Evolutionary conservation across 2,113 vertebrate genomes (phyloP).

Genomic region (Sturnira hondurensis): DNA sequence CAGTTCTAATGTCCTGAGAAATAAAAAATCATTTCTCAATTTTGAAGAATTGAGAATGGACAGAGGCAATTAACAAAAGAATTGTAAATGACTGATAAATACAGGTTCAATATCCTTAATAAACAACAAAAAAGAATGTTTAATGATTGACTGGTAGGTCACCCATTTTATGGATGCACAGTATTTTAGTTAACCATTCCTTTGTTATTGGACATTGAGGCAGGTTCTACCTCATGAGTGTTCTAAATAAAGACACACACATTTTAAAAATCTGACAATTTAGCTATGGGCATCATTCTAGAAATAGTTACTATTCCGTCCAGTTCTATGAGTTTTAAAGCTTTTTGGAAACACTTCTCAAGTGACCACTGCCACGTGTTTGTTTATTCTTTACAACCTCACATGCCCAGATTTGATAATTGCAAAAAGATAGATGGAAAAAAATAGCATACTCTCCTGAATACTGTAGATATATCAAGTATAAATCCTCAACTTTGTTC

Average conservation of each 20-base stretch:
- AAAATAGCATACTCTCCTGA: neutral
- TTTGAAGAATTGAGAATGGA: neutral
- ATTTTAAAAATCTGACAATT: neutral
- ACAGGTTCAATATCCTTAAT: neutral
- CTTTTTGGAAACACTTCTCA: neutral
- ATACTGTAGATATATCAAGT: neutral
- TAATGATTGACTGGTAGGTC: neutral
- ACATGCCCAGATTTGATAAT: neutral
- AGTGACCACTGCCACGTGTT: too few species aligned
- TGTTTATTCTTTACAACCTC: rapidly evolving
- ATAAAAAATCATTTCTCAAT: neutral
- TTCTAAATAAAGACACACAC: neutral
- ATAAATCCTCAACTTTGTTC: neutral
- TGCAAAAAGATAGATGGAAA: neutral
- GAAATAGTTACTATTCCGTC: neutral
- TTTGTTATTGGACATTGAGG: neutral
- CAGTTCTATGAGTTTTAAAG: neutral
- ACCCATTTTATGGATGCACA: neutral
- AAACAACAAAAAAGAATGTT: neutral
- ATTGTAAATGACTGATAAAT: neutral
- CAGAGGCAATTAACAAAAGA: neutral
- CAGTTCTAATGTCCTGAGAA: neutral
- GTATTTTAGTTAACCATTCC: neutral
- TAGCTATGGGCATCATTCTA: neutral
- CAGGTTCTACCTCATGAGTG: neutral